Percentiles rank a stretch among this genome's conserved stretches.
phyloP scores from a whole-genome alignment of 2,888 invertebrate genomes.

The Ormyrus pomaceus region DNA sequence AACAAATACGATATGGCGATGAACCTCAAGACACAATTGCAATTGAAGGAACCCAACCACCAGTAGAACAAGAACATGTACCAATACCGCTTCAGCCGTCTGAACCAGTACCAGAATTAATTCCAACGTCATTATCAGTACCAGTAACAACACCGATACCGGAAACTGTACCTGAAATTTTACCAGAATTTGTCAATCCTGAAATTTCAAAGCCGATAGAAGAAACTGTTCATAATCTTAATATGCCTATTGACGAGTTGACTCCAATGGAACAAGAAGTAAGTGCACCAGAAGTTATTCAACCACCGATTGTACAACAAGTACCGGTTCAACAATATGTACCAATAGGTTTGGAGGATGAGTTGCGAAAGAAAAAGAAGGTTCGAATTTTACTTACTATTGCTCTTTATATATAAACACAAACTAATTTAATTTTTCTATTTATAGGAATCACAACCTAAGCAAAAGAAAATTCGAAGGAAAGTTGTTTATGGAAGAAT shows the following conservation, averaged over 20 bases:
- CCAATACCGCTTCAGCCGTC: not conserved
- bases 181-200: conserved; percentile 25
- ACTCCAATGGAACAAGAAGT: conserved; percentile 43
- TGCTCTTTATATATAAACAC: not conserved
- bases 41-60: conserved; percentile 14
- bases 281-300: conserved; percentile 10
- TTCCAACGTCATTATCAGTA: conserved; percentile 7
- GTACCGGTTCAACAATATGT: conserved; percentile 28
- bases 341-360: conserved; percentile 49
- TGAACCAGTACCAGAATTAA: conserved; percentile 22
- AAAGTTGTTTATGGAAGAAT: conserved; percentile 73
- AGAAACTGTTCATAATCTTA: conserved; percentile 13
- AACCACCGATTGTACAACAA: not conserved
- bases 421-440: not conserved
- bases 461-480: conserved; percentile 56
- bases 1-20: conserved; percentile 76
- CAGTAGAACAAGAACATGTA: not conserved
- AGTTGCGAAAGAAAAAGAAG: conserved; percentile 59
- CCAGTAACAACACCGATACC: not conserved
- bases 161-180: not conserved
- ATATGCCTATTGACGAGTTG: conserved; percentile 39
- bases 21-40: conserved; percentile 59
- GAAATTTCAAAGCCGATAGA: not conserved
- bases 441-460: conserved; percentile 41
- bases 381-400: not conserved